Evolutionary conservation across 2,797 vertebrate genomes (phyloP).

Genomic region (Liparis tanakae): DNA sequence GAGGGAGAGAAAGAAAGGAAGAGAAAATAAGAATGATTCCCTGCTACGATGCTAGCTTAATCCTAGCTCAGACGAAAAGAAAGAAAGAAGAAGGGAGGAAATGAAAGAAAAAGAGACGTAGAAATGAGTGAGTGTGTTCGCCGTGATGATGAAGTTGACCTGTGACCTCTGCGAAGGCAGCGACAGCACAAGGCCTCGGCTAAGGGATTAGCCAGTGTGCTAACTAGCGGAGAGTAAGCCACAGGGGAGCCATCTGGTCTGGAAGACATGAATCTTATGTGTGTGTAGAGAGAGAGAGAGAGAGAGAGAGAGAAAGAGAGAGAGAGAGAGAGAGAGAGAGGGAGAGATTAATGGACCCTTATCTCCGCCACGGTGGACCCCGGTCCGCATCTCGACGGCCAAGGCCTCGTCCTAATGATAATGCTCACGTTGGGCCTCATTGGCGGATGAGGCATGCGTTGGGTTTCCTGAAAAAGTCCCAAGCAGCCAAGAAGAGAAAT

Average conservation of each 20-base stretch:
- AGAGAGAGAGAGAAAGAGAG: not conserved
- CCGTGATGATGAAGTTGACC: constrained; percentile 35
- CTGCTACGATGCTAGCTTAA: not conserved
- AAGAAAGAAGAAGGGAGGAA: not conserved
- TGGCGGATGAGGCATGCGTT: not conserved
- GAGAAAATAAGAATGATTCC: not conserved
- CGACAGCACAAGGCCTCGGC: constrained; percentile 2
- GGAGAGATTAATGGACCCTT: constrained; percentile 35
- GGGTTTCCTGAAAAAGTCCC: constrained; percentile 20
- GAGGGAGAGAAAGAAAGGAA: not conserved
- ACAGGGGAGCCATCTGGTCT: constrained; percentile 38
- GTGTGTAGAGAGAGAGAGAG: not conserved
- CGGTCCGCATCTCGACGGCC: constrained; percentile 12
- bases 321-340: constrained; percentile 3
- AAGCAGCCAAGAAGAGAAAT: constrained; percentile 23
- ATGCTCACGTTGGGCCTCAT: not conserved
- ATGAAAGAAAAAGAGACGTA: not conserved
- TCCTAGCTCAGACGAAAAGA: not conserved
- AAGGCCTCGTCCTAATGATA: constrained; percentile 39
- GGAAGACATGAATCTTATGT: constrained; percentile 36
- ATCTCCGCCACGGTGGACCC: constrained; percentile 7
- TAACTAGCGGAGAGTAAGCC: constrained; percentile 40
- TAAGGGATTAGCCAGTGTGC: constrained; percentile 49
- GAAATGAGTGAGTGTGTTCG: constrained; percentile 15
- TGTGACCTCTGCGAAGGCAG: constrained; percentile 23